These are phyloP conservation scores for Eupsittula cactorum DNA, from an alignment of 2,113 vertebrate genomes.

Conservation along the genomic window DNA sequence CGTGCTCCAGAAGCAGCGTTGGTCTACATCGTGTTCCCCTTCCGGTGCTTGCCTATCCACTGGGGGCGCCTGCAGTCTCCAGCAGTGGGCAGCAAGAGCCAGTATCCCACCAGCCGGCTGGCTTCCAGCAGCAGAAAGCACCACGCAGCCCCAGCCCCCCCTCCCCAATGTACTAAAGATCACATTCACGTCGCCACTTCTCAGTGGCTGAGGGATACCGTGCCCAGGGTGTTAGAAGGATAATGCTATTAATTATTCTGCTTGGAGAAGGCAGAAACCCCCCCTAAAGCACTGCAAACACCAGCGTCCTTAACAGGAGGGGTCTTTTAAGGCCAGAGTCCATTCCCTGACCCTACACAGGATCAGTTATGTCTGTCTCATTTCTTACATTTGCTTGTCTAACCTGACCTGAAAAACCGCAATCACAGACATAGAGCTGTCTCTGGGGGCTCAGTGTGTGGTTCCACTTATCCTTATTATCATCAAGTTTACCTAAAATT, in stretches of 20 bases:
- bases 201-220: background rate
- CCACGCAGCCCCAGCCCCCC: background rate
- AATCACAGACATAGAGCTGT: rapidly evolving
- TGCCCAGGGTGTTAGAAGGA: rapidly evolving
- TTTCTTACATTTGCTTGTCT: background rate
- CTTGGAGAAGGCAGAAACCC: background rate
- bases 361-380: background rate
- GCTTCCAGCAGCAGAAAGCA: background rate
- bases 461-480: background rate
- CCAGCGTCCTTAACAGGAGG: background rate
- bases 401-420: background rate
- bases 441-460: rapidly evolving
- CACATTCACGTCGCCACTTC: background rate
- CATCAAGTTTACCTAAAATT: background rate
- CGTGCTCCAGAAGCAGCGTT: background rate
- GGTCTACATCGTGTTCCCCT: background rate
- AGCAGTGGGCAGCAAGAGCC: rapidly evolving
- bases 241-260: background rate
- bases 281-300: background rate
- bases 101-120: background rate
- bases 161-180: background rate
- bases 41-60: background rate
- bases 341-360: background rate
- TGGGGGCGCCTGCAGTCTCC: rapidly evolving
- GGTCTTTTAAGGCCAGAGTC: background rate